Evolutionary conservation across 2,797 vertebrate species (phyloP), one percentile per base, ranked within the genome.

Genomic region (Rostrhamus sociabilis): DNA sequence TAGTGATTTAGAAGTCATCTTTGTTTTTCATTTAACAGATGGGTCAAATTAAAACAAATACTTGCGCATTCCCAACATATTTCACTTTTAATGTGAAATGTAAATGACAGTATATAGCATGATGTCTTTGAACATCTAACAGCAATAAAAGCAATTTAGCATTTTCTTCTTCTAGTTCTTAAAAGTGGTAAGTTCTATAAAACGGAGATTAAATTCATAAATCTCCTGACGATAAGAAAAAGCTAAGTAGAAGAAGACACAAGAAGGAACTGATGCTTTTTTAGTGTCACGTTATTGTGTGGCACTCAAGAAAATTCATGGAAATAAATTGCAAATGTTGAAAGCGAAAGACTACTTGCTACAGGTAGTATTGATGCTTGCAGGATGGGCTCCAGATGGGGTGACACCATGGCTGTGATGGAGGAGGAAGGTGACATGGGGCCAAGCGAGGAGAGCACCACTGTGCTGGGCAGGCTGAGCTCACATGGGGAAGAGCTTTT

Each of bases 71-170:
- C 91, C 15, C 79, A 91, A 95, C 83, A 88, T 97, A 97, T 96
- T 97, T 97, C 96, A 94, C 95, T 96, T 98, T 98, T 96, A 98
- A 98, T 97, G 96, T 98, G 97, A 98, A 98, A 98, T 98, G 97
- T 98, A 98, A 98, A 97, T 98, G 98, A 95, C 58, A 42, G 86
- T 45, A 74, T 87, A 92, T 85, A 93, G 88, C 95, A 97, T 92
- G 82, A 90, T 97, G 97, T 97, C 89, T 97, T 96, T 90, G 87
- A 93, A 90, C 73, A 52, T 97, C 92, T 95, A 96, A 86, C 81
- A 86, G 90, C 97, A 96, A 97, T 98, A 97, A 97, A 97, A 97
- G 86, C 97, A 97, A 97, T 97, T 96, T 95, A 91, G 62, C 60
- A 50, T 93, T 93, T 91, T 83, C 68, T 84, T 62, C 42, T 84